A percentile compares a stretch with the other conserved stretches of the same genome.
These are phyloP conservation scores for Gracilinanus agilis DNA, from an alignment of 2,113 vertebrate species.

Conservation along the genomic window DNA sequence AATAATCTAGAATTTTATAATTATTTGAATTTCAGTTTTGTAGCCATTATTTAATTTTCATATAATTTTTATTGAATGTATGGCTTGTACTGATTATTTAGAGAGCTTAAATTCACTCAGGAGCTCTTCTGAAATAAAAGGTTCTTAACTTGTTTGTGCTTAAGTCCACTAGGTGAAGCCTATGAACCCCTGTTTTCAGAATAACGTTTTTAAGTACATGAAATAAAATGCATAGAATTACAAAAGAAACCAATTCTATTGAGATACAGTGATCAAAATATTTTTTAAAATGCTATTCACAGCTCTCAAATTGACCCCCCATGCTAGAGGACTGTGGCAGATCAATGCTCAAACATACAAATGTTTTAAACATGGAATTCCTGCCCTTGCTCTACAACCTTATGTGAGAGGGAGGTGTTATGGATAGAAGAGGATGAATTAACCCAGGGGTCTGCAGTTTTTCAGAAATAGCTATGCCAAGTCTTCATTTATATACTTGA, in stretches of 20 bases:
- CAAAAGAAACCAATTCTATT: not conserved
- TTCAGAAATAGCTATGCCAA: not conserved
- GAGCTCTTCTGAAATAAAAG: not conserved
- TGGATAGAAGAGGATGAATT: not conserved
- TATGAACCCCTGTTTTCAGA: not conserved
- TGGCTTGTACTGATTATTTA: not conserved
- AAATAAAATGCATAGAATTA: not conserved
- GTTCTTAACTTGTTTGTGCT: not conserved
- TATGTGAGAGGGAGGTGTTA: not conserved
- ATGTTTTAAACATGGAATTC: not conserved
- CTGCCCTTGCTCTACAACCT: not conserved
- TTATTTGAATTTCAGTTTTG: not conserved
- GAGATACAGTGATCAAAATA: not conserved
- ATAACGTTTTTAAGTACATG: not conserved
- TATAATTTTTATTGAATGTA: not conserved
- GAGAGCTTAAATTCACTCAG: not conserved
- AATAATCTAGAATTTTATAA: not conserved
- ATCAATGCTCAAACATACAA: not conserved
- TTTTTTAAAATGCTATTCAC: not conserved
- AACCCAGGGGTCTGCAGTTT: not conserved
- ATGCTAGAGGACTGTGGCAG: not conserved
- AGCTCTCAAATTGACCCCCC: not conserved
- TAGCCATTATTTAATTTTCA: not conserved
- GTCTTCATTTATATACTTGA: not conserved
- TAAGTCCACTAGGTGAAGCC: not conserved